Evolutionary conservation across 2,888 invertebrate genomes (phyloP).

Genomic region (Embidobia sp.): DNA sequence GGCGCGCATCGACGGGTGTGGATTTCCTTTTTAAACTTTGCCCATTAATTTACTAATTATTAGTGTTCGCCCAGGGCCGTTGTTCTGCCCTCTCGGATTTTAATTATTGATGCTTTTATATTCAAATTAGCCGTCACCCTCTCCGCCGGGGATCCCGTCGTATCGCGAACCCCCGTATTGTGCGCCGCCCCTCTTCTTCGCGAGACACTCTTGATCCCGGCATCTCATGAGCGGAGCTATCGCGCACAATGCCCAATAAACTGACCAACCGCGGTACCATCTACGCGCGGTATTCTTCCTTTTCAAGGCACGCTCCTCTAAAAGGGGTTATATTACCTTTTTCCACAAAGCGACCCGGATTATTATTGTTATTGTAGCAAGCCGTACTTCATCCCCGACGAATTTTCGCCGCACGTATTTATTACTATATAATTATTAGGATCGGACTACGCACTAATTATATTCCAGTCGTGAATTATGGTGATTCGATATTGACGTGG

Average conservation of each 20-base stretch:
- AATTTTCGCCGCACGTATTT: constrained; percentile 32
- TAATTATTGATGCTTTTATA: constrained; percentile 78
- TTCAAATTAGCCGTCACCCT: constrained; percentile 74
- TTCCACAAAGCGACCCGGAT: constrained; percentile 37
- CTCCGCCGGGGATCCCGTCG: constrained; percentile 37
- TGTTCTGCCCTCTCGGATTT: constrained; percentile 72
- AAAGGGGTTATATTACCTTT: constrained; percentile 50
- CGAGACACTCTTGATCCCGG: constrained; percentile 57
- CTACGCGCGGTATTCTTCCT: constrained; percentile 36
- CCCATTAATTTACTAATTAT: constrained; percentile 77
- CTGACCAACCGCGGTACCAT: constrained; percentile 66
- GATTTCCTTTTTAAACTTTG: constrained; percentile 77
- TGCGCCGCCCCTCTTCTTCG: constrained; percentile 49
- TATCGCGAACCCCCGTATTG: constrained; percentile 54
- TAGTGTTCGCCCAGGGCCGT: constrained; percentile 72
- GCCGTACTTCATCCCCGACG: constrained; percentile 45
- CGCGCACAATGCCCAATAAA: constrained; percentile 69
- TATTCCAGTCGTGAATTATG: constrained; percentile 33
- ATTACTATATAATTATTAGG: constrained; percentile 43
- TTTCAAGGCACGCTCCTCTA: constrained; percentile 37
- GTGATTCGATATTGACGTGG: constrained; percentile 29
- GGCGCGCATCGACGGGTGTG: constrained; percentile 66
- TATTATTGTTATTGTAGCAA: constrained; percentile 52
- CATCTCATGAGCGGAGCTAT: constrained; percentile 55
- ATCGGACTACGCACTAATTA: constrained; percentile 33